phyloP scores from a whole-genome alignment of 2,113 vertebrate species.

The Sitta europaea region DNA sequence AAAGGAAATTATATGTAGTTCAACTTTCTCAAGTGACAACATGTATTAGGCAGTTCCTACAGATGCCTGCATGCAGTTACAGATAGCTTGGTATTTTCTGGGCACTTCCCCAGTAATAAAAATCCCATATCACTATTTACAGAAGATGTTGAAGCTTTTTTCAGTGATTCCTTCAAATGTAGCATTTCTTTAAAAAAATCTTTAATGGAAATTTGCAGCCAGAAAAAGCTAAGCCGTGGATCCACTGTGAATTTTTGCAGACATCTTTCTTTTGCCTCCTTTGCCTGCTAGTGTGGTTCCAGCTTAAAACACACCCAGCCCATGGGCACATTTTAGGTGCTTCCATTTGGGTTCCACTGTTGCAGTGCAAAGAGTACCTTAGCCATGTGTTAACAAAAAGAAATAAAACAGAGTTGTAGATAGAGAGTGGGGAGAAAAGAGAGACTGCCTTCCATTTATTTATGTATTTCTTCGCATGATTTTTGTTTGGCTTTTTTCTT shows the following conservation, averaged over 20 bases:
- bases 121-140: not conserved
- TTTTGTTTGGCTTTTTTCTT: not conserved
- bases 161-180: not conserved
- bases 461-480: not conserved
- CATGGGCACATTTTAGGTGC: not conserved
- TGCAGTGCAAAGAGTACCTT: constrained; percentile 29
- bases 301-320: not conserved
- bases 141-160: not conserved
- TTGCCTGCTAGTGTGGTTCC: not conserved
- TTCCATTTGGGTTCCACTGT: constrained; percentile 12
- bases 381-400: not conserved
- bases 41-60: not conserved
- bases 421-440: not conserved
- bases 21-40: constrained; percentile 30
- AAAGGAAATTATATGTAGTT: constrained; percentile 4
- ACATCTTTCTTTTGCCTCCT: not conserved
- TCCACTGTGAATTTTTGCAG: not conserved
- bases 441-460: not conserved
- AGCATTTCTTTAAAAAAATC: not conserved
- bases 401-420: not conserved
- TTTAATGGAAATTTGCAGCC: not conserved
- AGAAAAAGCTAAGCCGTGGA: not conserved
- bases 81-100: not conserved
- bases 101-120: not conserved
- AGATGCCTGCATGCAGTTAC: not conserved